Percentiles rank a stretch among this genome's conserved stretches.
These are phyloP conservation scores for Otus sunia DNA, from an alignment of 2,113 vertebrate genomes.

Conservation along the genomic window DNA sequence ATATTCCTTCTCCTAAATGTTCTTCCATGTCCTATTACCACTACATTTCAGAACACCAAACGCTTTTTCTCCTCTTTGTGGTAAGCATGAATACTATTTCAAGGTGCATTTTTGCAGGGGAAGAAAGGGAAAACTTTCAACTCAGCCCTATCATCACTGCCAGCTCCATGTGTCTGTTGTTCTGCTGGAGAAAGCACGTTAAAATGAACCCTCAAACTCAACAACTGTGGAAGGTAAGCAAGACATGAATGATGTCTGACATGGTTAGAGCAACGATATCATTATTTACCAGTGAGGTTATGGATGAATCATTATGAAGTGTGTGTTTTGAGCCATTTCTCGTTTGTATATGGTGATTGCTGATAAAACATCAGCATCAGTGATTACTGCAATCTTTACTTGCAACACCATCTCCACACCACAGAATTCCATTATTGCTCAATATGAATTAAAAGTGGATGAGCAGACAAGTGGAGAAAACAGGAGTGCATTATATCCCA, in stretches of 20 bases:
- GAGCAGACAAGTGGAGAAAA: not conserved
- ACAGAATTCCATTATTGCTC: not conserved
- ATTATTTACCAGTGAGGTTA: not conserved
- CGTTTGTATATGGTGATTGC: not conserved
- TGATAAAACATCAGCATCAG: not conserved
- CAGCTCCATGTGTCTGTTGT: not conserved
- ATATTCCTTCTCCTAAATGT: not conserved
- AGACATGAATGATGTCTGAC: not conserved
- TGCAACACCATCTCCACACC: not conserved
- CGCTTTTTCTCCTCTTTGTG: not conserved
- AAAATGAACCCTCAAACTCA: constrained; percentile 3
- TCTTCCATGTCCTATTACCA: not conserved
- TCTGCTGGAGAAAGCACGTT: not conserved
- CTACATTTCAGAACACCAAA: not conserved
- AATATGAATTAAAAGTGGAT: not conserved
- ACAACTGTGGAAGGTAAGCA: not conserved
- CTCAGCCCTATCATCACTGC: not conserved
- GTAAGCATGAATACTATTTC: not conserved
- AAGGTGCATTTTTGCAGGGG: not conserved
- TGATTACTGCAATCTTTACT: not conserved
- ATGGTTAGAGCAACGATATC: not conserved
- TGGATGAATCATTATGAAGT: not conserved
- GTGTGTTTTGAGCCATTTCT: not conserved
- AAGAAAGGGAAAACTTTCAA: not conserved
- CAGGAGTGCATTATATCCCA: not conserved